Evolutionary conservation across 2,888 invertebrate genomes (phyloP), one percentile per base, ranked within the genome.

Genomic region (Octodonta nipae): DNA sequence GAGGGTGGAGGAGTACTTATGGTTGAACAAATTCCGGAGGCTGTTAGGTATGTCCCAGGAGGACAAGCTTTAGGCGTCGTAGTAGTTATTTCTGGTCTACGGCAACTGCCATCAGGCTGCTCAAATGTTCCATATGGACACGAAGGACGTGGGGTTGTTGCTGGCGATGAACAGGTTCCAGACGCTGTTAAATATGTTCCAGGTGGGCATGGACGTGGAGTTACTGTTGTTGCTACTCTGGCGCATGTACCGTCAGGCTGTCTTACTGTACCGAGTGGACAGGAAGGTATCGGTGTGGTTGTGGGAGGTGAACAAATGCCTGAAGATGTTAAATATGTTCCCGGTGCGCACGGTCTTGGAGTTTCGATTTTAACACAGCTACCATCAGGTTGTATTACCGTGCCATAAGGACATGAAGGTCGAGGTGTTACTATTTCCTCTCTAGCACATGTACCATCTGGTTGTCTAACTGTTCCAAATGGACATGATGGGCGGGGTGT

Each of bases 281-380:
- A 38, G 1, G 28, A 7, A 25, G 28, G 20, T 4, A 15, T 29
- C 24, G 31, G 30, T 12, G 33, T 31, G 10, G 41, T n/a, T n/a
- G 22, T 22, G n/a, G 10, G n/a, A n/a, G 22, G 22, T 22, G n/a
- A n/a, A 22, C 47, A 49, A 6, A 29, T 32, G 4, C 46, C 46
- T 14, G 39, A 37, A 7, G 41, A 32, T 15, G 37, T 36, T 15
- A 36, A 32, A 26, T 35, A 17, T 16, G 31, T 35, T 10, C 44
- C 44, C 8, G 42, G 36, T 13, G 38, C 35, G 32, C 46, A 46
- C 22, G 22, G 22, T 4, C 10, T 11, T 2, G 22, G 22, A 3
- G 22, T 22, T n/a, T 22, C 22, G 4, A 22, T 11, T 22, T n/a
- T 22, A 22, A 22, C 3, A n/a, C 37, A 37, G n/a, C 15, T 28